Evolutionary conservation across 1,140 invertebrate genomes (phyloP), one percentile per base, ranked within the genome.

Genomic region (Nephotettix cincticeps): DNA sequence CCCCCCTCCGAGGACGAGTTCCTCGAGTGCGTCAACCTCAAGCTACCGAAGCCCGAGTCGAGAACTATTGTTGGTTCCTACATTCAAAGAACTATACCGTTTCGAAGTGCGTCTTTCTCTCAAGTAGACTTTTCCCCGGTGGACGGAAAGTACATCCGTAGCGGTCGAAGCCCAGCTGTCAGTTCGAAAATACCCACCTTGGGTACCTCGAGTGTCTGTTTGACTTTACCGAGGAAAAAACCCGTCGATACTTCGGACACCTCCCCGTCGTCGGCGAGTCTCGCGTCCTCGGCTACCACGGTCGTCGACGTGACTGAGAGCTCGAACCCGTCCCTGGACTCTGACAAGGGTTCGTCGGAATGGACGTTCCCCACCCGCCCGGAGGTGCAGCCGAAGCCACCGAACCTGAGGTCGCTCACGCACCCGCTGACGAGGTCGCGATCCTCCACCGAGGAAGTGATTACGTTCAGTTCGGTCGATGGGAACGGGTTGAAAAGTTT

Each of bases 71-170:
- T 86, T 32, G 85, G 85, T 19, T 84, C 86, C 0, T 87, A 86
- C 73, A 81, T 84, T 9, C 86, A 87, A 74, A 84, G 84, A 66
- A 84, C 83, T 40, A 85, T 87, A 73, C 88, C 91, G 1, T 91
- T 89, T 74, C 84, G 92, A 28, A 93, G 91, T 76, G 91, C 92
- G 3, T 94, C 92, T 11, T 93, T 94, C 76, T 92, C 92, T 0
- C 92, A 93, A 80, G 91, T 92, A 45, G 91, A 93, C 77, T 91
- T 88, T 75, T 78, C 76, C 0, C 76, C 79, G 0, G 73, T 71
- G 6, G 81, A 82, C 19, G 81, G 81, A 11, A 81, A 83, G 63
- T 82, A 82, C 69, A 74, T 78, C 17, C 71, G 78, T 23, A 70
- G 45, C 47, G 56, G 56, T 30, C 13, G 71, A n/a, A 68, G 54